These are phyloP conservation scores for Pseudochromis fuscus DNA, from an alignment of 2,797 vertebrate genomes.

Conservation along the genomic window DNA sequence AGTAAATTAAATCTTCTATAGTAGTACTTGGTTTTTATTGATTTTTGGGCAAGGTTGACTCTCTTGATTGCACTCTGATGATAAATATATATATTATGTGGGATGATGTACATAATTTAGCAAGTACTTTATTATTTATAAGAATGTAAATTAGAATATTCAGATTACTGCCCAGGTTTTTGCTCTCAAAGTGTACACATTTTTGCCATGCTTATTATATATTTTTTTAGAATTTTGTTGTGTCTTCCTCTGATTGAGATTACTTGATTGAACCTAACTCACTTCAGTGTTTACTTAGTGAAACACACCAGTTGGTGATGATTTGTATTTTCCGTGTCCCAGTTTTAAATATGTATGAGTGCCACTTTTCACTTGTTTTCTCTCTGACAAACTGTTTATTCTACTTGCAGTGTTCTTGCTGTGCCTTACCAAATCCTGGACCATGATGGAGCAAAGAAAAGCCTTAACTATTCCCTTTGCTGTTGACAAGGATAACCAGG, in stretches of 20 bases:
- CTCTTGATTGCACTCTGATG: no score
- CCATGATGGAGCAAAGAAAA: constrained; percentile 77
- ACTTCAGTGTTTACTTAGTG: no score
- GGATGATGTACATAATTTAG: background rate
- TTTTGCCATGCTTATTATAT: background rate
- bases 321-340: no score
- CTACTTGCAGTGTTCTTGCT: constrained; percentile 49
- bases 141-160: no score
- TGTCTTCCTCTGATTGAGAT: background rate
- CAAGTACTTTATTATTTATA: background rate
- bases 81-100: no score
- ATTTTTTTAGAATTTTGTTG: background rate
- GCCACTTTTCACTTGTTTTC: background rate
- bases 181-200: background rate
- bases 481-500: constrained; percentile 69
- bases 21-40: no score
- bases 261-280: no score
- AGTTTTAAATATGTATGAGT: no score
- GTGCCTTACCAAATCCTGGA: constrained; percentile 46
- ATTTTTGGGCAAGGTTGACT: no score
- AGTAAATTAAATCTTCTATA: no score
- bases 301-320: no score
- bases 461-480: constrained; percentile 76
- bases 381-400: background rate
- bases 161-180: background rate